Base-by-base conservation (phyloP, 2,888 invertebrate species). In the Brassicogethes aeneus region DNA sequence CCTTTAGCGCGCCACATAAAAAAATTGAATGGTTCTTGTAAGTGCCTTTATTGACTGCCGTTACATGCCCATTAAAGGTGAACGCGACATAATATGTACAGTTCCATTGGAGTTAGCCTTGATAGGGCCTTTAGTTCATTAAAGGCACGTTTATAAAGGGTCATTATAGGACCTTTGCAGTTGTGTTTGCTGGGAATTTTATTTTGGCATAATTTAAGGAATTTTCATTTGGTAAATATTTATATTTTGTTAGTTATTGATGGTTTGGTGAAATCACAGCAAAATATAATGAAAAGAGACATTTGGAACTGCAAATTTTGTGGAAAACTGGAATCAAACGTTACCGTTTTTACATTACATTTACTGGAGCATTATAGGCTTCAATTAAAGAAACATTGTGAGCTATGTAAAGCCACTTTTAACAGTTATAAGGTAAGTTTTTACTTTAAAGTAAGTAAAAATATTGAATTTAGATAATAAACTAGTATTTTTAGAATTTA, bases 261-360 rank as follows among this genome's bases (percentile, higher is more conserved):
- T 40, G 16, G 32, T 14, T 37, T 61, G 3, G 49, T 58, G 14
- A 55, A 56, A 51, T 48, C 51, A 17, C 63, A 65, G 45, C 62
- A 64, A 47, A 59, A 61, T 23, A 56, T 64, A 43, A 50, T 55
- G 17, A 57, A 61, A 17, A 51, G 59, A 34, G 60, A 60, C n/a
- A 59, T 55, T 15, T 72, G 72, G 72, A 64, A 56, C 15, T 72
- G 72, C 46, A 64, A 65, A 48, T 65, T 69, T 50, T 72, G 72
- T 52, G 62, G 64, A n/a, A 55, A 57, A 30, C 51, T 63, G 3
- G 66, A 69, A 40, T 56, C 50, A 15, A 62, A 63, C 42, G 59
- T 71, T 3, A 61, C 62, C 16, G 52, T 54, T 29, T 71, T 70
- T 57, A 70, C 71, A 2, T 56, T 56, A 37, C 72, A 72, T 53